Conservation (phyloP, 1,140 invertebrate genomes). For the Alviniconcha marisindica region DNA sequence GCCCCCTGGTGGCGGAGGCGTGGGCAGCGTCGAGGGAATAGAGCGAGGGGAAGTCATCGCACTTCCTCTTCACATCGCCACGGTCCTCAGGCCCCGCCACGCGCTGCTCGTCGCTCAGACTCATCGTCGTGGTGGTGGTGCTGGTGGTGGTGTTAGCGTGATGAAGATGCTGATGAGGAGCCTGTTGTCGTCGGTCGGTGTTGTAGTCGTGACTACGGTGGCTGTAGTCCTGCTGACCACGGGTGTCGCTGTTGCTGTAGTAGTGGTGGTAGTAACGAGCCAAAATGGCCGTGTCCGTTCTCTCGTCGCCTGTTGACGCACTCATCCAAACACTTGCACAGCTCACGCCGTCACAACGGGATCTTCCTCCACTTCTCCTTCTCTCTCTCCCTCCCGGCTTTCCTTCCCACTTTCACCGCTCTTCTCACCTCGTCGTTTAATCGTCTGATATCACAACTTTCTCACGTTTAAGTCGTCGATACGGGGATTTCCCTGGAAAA, state of each 20-base stretch:
- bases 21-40: slow-evolving; percentile 69
- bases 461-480: slow-evolving; percentile 25
- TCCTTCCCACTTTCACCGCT: not conserved
- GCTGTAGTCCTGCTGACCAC: not conserved
- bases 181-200: not conserved
- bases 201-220: slow-evolving; percentile 4
- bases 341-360: too few relatives aligned
- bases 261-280: slow-evolving; percentile 36
- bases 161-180: not conserved
- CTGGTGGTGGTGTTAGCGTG: slow-evolving; percentile 10
- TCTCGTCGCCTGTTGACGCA: slow-evolving; percentile 25
- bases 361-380: not conserved
- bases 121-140: slow-evolving; percentile 40
- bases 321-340: slow-evolving; percentile 27
- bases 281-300: slow-evolving; percentile 37
- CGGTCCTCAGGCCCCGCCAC: slow-evolving; percentile 46
- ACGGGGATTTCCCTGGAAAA: slow-evolving; percentile 29
- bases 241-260: not conserved
- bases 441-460: slow-evolving; percentile 36
- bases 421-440: not conserved
- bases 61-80: slow-evolving; percentile 52
- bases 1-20: slow-evolving; percentile 43
- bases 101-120: slow-evolving; percentile 48
- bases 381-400: not conserved
- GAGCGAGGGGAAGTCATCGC: slow-evolving; percentile 71